Conservation (phyloP, 2,888 invertebrate genomes). For the Polietes domitor region DNA sequence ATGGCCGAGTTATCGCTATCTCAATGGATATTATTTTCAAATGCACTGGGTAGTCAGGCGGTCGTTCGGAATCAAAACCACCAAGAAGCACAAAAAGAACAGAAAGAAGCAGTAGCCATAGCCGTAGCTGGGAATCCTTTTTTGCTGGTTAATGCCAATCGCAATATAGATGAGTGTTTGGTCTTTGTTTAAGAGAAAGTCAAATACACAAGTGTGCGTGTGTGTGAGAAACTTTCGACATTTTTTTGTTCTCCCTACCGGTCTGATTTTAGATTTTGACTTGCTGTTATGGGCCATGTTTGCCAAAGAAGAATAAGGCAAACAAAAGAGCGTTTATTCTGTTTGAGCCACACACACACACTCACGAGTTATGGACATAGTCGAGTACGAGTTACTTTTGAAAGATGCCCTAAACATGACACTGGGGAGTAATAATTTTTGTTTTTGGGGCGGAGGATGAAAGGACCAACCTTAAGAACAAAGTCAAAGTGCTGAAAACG, state of each 20-base stretch:
- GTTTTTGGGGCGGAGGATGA: not conserved
- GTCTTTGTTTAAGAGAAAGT: slow-evolving; percentile 51
- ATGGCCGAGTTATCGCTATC: slow-evolving; percentile 26
- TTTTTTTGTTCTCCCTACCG: not conserved
- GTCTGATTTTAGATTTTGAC: not conserved
- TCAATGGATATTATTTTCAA: slow-evolving; percentile 33
- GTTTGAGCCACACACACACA: not conserved
- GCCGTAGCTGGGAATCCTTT: not conserved
- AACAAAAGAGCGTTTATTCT: slow-evolving; percentile 8
- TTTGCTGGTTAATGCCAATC: slow-evolving; percentile 52
- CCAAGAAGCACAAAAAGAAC: not conserved
- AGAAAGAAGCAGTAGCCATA: not conserved
- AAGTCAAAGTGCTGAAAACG: not conserved
- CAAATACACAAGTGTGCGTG: not conserved
- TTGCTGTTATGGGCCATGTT: not conserved
- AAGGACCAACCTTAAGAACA: not conserved
- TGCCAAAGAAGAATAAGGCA: not conserved
- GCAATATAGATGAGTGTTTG: slow-evolving; percentile 52
- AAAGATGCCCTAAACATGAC: not conserved
- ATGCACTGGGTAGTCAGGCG: not conserved
- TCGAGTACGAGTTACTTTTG: slow-evolving; percentile 2
- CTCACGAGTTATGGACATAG: not conserved
- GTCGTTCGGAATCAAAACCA: not conserved
- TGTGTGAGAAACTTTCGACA: not conserved
- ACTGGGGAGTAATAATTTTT: slow-evolving; percentile 20